Evolutionary conservation across 2,888 invertebrate genomes (phyloP), one percentile per base, ranked within the genome.

Genomic region (Synergus laeviventris): DNA sequence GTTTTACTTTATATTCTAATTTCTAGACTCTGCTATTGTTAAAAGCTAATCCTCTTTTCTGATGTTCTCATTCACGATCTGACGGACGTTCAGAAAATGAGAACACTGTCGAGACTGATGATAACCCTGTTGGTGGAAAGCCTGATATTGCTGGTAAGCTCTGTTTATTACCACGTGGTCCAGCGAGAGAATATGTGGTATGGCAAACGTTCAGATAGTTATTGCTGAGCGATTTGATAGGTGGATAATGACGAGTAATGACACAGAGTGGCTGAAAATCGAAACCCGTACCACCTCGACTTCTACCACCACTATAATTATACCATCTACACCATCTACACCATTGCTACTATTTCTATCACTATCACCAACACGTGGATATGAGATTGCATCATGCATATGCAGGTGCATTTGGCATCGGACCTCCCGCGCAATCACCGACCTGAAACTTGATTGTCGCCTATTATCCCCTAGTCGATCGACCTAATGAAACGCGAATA

Each of bases 341-440:
- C 64, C 14, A 64, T 64, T 21, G 12, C 64, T 18, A 64, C 21
- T 42, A 64, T 64, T 42, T 64, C 64, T 61, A 74, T 62, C 73
- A 74, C 60, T 74, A 73, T 70, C 77, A 74, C 60, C 59, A 81
- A 86, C 86, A 49, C 54, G 84, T 86, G 85, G 87, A 88, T 88
- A 87, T 85, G 89, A 90, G 88, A 90, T 89, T 90, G 88, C 88
- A 85, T 88, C 89, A 89, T 90, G 88, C 89, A 89, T 90, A 89
- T 90, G 89, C 89, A 89, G 89, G 85, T 88, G 87, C 86, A 87
- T 89, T 87, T 88, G 89, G 87, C 87, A 87, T 87, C 84, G 86
- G 82, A 82, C 84, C 83, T 83, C 84, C 84, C 82, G 84, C 84
- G 85, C 87, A 87, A 87, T 89, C 88, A 87, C 85, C 82, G 84